Evolutionary conservation across 2,113 vertebrate genomes (phyloP), one percentile per base, ranked within the genome.

Genomic region (Lophura nycthemera): DNA sequence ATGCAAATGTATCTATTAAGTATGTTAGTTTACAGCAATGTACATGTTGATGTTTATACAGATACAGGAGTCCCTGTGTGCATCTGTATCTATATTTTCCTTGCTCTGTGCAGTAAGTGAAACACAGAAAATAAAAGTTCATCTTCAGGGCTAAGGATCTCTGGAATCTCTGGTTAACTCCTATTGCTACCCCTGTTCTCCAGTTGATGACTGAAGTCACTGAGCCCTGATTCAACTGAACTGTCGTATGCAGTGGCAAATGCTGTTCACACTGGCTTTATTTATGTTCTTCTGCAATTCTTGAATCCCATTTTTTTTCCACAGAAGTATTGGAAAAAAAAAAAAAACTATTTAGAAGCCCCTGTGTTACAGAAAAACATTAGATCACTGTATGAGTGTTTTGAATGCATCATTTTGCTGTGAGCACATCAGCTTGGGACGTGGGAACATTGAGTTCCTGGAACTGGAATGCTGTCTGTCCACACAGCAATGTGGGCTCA

Each of bases 361-460:
- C 9, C 6, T 57, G 27, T 80, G 70, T 69, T 65, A 65, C 38
- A 84, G 90, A 86, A 96, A 96, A 93, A 19, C 13, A 88, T 92
- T 86, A 94, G 86, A 5, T 96, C 88, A 83, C 76, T 48, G 64
- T 83, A 61, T 59, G 63, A 84, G 48, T 71, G 34, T 57, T 91
- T 86, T 67, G 74, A 89, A 70, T 60, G 60, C 47, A 86, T n/a
- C 10, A 0, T 76, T 97, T 92, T 65, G 11, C 59, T 4, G 8
- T 67, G n/a, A 90, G 85, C 74, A 64, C 64, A 57, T 42, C 70
- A 27, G 64, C 21, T 76, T 38, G 32, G 83, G 83, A 15, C 63
- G 25, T 88, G 88, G 88, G 95, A 95, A 93, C 95, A 75, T 5
- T 0, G 38, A 71, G 92, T 90, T 95, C 86, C 90, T 96, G 92